These are phyloP conservation scores for Nothoprocta perdicaria DNA, from an alignment of 2,113 vertebrate species.

Conservation along the genomic window DNA sequence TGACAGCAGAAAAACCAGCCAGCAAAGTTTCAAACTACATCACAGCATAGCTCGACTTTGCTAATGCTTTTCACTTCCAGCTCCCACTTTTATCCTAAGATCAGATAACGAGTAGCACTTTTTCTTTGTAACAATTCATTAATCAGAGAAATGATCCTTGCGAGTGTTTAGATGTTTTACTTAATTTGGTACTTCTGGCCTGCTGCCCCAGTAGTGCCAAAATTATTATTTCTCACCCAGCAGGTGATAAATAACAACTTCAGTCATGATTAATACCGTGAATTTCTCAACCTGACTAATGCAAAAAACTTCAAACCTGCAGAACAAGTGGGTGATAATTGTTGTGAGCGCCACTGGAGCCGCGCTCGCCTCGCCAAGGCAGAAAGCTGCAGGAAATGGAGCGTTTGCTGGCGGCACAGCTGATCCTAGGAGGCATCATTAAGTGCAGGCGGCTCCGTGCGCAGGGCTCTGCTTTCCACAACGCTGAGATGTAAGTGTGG, in stretches of 20 bases:
- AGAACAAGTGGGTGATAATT: conserved; percentile 89
- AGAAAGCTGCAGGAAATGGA: conserved; percentile 82
- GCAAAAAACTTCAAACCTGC: conserved; percentile 78
- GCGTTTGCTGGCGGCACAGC: conserved; percentile 75
- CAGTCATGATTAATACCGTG: conserved; percentile 86
- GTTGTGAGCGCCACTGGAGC: conserved; percentile 83
- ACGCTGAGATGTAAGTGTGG: conserved; percentile 66
- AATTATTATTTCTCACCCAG: conserved; percentile 91
- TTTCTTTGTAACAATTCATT: conserved; percentile 86
- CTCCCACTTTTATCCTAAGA: conserved; percentile 78
- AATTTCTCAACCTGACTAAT: conserved; percentile 82
- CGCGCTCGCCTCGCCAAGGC: conserved; percentile 73
- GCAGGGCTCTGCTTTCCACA: conserved; percentile 46
- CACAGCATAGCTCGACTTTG: conserved; percentile 35
- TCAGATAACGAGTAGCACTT: conserved; percentile 82
- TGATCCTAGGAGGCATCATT: conserved; percentile 84
- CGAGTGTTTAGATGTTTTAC: conserved; percentile 90
- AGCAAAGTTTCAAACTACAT: conserved; percentile 44
- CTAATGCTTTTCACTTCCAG: conserved; percentile 55
- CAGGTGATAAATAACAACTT: conserved; percentile 91
- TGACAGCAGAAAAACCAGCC: neutral
- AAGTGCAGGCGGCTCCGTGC: conserved; percentile 71
- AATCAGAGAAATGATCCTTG: conserved; percentile 90
- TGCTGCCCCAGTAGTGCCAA: conserved; percentile 87
- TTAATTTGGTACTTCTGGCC: conserved; percentile 92